Conservation (phyloP, 2,797 vertebrate genomes). For the Molossus alvarezi region DNA sequence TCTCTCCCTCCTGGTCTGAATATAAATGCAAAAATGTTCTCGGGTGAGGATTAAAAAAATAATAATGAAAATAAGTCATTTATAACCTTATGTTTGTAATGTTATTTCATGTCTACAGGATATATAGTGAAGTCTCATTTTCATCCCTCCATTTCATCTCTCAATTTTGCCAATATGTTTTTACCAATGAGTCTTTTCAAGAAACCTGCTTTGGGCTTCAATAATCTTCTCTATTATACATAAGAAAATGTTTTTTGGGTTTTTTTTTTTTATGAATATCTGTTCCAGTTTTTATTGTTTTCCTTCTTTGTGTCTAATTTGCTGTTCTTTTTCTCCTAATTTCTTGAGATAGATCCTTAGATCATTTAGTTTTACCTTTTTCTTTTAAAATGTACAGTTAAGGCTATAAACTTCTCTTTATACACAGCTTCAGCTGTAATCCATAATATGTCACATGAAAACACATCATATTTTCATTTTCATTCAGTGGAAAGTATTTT, state of each 20-base stretch:
- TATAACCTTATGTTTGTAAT: not conserved
- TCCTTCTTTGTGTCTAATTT: not conserved
- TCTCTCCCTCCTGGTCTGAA: too few relatives aligned
- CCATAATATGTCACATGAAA: not conserved
- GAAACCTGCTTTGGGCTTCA: not conserved
- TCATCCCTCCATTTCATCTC: not conserved
- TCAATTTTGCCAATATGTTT: not conserved
- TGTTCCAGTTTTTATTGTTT: not conserved
- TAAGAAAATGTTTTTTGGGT: not conserved
- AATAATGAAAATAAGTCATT: not conserved
- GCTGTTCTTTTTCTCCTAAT: not conserved
- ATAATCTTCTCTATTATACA: not conserved
- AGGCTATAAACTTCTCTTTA: not conserved
- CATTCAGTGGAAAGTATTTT: constrained; percentile 27
- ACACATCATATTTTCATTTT: not conserved
- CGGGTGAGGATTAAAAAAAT: too few relatives aligned
- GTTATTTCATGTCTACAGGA: not conserved
- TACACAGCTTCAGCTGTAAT: not conserved
- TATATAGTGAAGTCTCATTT: not conserved
- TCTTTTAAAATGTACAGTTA: not conserved
- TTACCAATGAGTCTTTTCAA: constrained; percentile 27
- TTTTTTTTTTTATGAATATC: constrained; percentile 14
- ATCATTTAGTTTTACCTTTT: not conserved
- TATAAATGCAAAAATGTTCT: too few relatives aligned
- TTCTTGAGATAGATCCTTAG: not conserved